A percentile compares a stretch with the other conserved stretches of the same genome.
These are phyloP conservation scores for Anseranas semipalmata DNA, from an alignment of 2,113 vertebrate species.

Conservation along the genomic window DNA sequence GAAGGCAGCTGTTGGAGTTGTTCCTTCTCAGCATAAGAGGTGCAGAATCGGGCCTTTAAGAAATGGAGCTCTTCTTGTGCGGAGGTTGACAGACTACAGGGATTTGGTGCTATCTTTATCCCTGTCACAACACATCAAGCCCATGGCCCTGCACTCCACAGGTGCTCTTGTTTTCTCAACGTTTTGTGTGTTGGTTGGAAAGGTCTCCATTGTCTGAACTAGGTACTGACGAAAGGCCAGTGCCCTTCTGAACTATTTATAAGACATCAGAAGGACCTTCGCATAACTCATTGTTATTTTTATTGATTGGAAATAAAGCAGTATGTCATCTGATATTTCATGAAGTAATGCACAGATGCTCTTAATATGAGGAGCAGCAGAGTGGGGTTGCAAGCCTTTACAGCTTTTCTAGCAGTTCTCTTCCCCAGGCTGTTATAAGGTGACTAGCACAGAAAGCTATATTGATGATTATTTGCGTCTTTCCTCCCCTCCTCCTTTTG, in stretches of 20 bases:
- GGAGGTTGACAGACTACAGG: fast-evolving
- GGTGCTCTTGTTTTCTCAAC: background rate
- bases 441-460: background rate
- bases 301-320: constrained; percentile 3
- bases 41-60: background rate
- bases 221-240: background rate
- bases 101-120: background rate
- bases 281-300: constrained; percentile 15
- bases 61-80: background rate
- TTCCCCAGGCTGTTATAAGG: background rate
- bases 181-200: background rate
- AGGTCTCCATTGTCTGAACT: background rate
- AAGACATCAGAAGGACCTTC: background rate
- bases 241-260: background rate
- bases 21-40: background rate
- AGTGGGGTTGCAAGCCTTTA: background rate
- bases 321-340: background rate
- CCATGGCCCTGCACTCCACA: background rate
- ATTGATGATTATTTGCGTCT: background rate
- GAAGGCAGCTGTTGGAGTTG: background rate
- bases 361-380: background rate
- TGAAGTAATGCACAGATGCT: background rate
- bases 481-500: background rate
- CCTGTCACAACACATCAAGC: background rate
- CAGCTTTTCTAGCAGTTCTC: background rate